Percentiles rank a stretch among this genome's conserved stretches.
Evolutionary conservation across 2,113 vertebrate species (phyloP).

Genomic region (Emydocephalus ijimae): DNA sequence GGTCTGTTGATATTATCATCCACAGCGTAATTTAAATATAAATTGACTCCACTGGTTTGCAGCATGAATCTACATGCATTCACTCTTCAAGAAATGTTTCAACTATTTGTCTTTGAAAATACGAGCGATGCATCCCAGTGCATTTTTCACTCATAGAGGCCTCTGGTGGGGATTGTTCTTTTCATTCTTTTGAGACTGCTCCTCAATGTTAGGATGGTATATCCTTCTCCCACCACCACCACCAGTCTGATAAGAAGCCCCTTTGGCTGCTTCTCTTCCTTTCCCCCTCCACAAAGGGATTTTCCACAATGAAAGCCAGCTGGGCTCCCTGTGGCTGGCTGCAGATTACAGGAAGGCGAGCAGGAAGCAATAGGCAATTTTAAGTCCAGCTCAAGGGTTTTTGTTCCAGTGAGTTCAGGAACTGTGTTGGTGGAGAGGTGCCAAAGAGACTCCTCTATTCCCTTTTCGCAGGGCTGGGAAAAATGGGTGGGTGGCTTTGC

Average conservation of each 20-base stretch:
- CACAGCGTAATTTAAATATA: neutral
- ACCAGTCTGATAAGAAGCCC: neutral
- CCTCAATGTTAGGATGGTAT: neutral
- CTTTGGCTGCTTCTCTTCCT: no score
- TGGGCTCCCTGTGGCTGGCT: neutral
- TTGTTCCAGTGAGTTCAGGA: constrained; percentile 64
- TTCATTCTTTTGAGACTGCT: neutral
- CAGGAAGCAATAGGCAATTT: neutral
- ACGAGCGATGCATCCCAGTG: neutral
- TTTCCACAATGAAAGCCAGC: neutral
- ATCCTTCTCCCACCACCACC: neutral
- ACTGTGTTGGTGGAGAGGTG: constrained; percentile 28
- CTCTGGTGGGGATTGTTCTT: neutral
- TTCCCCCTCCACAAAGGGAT: neutral
- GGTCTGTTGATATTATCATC: neutral
- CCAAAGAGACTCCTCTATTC: neutral
- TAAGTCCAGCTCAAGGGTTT: constrained; percentile 58
- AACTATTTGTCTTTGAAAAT: neutral
- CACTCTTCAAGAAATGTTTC: neutral
- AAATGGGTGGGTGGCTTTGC: constrained; percentile 56
- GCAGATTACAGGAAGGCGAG: neutral
- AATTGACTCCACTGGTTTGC: neutral
- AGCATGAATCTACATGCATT: neutral
- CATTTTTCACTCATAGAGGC: neutral
- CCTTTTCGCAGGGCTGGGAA: neutral